A percentile compares a stretch with the other conserved stretches of the same genome.
These are phyloP conservation scores for Egretta garzetta DNA, from an alignment of 2,113 vertebrate species.

Conservation along the genomic window DNA sequence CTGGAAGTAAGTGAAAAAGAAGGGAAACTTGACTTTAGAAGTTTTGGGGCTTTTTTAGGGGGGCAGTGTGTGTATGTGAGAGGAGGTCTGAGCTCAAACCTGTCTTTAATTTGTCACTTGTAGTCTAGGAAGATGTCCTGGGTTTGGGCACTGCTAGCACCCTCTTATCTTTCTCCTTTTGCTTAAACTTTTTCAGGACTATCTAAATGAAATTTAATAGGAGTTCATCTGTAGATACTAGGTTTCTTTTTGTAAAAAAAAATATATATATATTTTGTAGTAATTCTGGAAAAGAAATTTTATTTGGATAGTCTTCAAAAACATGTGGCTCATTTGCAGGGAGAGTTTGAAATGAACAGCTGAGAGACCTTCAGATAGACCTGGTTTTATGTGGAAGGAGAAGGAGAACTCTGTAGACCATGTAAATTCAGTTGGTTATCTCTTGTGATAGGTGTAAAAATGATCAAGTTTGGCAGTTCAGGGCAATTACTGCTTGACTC, in stretches of 20 bases:
- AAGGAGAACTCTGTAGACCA: background rate
- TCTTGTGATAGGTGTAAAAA: background rate
- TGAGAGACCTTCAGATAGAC: background rate
- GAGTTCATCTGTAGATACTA: background rate
- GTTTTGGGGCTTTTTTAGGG: rapidly evolving
- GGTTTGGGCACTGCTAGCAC: background rate
- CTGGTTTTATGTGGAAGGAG: background rate
- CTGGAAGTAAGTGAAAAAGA: background rate
- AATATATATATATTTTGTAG: background rate
- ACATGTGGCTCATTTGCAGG: background rate
- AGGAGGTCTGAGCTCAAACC: background rate
- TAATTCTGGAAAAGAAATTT: background rate
- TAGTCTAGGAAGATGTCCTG: background rate
- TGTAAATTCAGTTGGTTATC: background rate
- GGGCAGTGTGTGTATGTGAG: background rate
- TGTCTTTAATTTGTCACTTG: background rate
- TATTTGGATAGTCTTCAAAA: background rate
- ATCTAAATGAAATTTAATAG: background rate
- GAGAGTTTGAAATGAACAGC: background rate
- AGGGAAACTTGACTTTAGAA: background rate
- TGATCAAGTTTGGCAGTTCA: background rate
- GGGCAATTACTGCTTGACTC: background rate
- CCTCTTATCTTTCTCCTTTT: background rate
- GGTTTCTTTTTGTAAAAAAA: background rate
- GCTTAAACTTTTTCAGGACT: background rate